Base-by-base conservation (phyloP, 2,888 invertebrate species). In the Eupithecia inturbata region DNA sequence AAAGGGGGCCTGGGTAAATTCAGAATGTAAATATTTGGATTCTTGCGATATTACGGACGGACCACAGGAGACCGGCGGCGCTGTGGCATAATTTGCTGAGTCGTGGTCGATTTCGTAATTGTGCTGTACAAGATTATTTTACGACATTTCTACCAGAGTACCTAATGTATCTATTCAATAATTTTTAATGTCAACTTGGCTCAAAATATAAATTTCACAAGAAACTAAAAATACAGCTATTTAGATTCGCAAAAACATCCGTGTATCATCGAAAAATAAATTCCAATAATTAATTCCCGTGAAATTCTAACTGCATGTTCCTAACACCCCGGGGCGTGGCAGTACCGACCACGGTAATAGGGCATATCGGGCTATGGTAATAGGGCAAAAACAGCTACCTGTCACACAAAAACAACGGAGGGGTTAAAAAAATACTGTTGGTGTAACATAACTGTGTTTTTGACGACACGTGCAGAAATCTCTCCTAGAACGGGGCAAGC, bases 281-380 rank as follows among this genome's bases (percentile, higher is more conserved):
- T 92, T 90, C 92, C 84, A 80, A 83, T 88, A 89, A 92, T 89
- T 92, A 89, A 87, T 91, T 90, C 89, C 88, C 91, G 91, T 91
- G 86, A 91, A 91, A 92, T 91, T 91, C 84, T 79, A 80, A 80
- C 78, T 75, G 78, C 78, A 68, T 88, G 85, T 86, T 82, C 79
- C 80, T 28, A 85, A 89, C 89, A 87, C 88, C 87, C 82, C 66
- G 73, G 77, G 81, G 80, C 79, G 81, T 79, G 79, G 81, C n/a
- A n/a, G n/a, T n/a, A n/a, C 75, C 76, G 79, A 75, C 77, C 80
- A 68, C 31, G 67, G 76, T 83, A 85, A 88, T 84, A 82, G 82
- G 80, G 77, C 84, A 82, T 84, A 78, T 76, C 79, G 74, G 64
- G 62, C 67, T 67, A 68, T 31, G 60, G 45, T 66, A 71, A 76